Evolutionary conservation across 2,888 invertebrate genomes (phyloP), one percentile per base, ranked within the genome.

Genomic region (Neuroscelio doddi): DNA sequence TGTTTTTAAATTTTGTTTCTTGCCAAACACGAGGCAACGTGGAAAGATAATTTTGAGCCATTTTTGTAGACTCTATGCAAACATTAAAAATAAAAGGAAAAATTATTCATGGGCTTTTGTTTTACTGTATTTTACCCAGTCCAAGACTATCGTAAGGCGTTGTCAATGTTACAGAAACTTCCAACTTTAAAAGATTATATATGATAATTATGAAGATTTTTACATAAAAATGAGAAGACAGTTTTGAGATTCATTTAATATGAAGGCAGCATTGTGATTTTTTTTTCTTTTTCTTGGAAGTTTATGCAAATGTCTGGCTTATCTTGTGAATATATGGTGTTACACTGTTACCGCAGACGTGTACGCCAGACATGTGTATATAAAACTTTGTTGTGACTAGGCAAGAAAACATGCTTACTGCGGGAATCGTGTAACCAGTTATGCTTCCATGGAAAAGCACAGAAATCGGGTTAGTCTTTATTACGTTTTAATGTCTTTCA

Each of bases 121-220:
- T 61, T 61, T 53, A 61, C 52, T 47, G 42, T 49, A 46, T 46
- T 53, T 27, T 17, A 32, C 45, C 50, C 55, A 39, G 49, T 30
- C 42, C 50, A 61, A 61, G 41, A 42, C 45, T 12, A 26, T 26
- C 24, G 26, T 9, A 14, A 34, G 34, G 5, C 5, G 30, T 30
- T 30, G 10, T 3, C 9, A 30, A 36, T 12, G 36, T 21, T 21
- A 5, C 21, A 2, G 21, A 21, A 5, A 21, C 21, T 21, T 21
- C 21, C 21, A 5, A 21, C 21, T 21, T 5, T n/a, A n/a, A n/a
- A n/a, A n/a, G n/a, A n/a, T n/a, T n/a, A n/a, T n/a, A n/a, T n/a
- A n/a, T n/a, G n/a, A n/a, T n/a, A n/a, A n/a, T n/a, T n/a, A n/a
- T n/a, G 21, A 21, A 21, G 2, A 5, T 21, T 21, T 2, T 21